These are phyloP conservation scores for Euphysa ruthae DNA, from an alignment of 30 jellyfish, hydroid and myxozoan species.

Conservation along the genomic window DNA sequence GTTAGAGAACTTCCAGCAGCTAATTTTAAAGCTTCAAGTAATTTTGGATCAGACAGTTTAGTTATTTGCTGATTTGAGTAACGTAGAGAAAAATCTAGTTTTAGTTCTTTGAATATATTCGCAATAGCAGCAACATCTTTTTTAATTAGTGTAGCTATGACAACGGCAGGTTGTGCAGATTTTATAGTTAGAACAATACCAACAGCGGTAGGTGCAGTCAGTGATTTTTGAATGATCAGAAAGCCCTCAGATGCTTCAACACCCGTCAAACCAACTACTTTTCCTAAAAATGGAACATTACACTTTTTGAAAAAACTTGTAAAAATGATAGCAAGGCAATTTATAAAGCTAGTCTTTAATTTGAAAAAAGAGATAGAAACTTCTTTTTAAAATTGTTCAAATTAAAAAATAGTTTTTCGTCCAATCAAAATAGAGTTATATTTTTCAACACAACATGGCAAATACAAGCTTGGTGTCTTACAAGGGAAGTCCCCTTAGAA, in stretches of 20 bases:
- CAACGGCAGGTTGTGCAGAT: neutral
- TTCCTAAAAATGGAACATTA: too few relatives aligned
- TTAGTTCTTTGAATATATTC: slow-evolving; percentile 12
- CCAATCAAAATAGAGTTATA: too few relatives aligned
- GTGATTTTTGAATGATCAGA: slow-evolving; percentile 3
- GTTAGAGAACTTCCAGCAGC: slow-evolving; percentile 39
- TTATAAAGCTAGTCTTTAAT: too few relatives aligned
- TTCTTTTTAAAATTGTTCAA: too few relatives aligned
- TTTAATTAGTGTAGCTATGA: neutral
- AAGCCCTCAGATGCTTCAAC: neutral
- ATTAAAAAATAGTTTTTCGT: too few relatives aligned
- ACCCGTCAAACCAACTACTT: slow-evolving; percentile 1
- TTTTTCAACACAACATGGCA: too few relatives aligned
- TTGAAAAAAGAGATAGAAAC: too few relatives aligned
- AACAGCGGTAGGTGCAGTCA: neutral
- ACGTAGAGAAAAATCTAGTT: slow-evolving; percentile 35
- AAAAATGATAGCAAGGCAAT: too few relatives aligned
- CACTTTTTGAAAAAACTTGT: too few relatives aligned
- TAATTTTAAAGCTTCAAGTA: slow-evolving; percentile 12
- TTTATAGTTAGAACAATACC: neutral
- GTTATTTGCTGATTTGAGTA: slow-evolving; percentile 40
- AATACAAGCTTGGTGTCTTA: too few relatives aligned
- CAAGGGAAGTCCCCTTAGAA: too few relatives aligned
- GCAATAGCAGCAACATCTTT: neutral
- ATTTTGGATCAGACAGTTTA: slow-evolving; percentile 15